Base-by-base conservation (phyloP, 2,113 vertebrate species). In the Asarcornis scutulata region DNA sequence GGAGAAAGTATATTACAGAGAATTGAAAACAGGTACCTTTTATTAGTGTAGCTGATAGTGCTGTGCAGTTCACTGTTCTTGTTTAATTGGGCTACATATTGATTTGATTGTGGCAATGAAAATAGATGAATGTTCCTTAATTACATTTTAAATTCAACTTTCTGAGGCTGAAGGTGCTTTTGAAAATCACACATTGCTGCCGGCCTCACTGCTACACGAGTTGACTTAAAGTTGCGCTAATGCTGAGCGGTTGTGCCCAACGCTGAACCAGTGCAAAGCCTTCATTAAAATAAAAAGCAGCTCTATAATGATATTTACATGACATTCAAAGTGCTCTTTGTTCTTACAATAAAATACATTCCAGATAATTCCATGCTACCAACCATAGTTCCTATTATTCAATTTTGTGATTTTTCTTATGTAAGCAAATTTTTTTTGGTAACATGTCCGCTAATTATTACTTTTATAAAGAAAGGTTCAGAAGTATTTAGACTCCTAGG, bases 231-330 rank as follows among this genome's bases (percentile, higher is more conserved):
- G 44, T 83, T 93, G 53, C 3, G 17, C 83, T 87, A n/a, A 34
- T 0, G 10, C 79, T 9, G 67, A 88, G 74, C 38, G 20, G 86
- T 56, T 95, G 22, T 64, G 89, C 82, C 87, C 93, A 56, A 46
- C 6, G 17, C 80, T 94, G 95, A 96, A 96, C 93, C 59, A 23
- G 52, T 55, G 96, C 55, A 66, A 93, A 97, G 95, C 85, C 93
- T 91, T 96, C 95, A 95, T 60, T 27, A 95, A 94, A 97, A 74
- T 89, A 93, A 83, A 96, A 97, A 97, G 93, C 69, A 83, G 91
- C 95, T 83, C 97, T 83, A 40, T 97, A 97, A 97, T 95, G 97
- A 97, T 98, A 97, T 97, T 98, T 97, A 98, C 96, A 97, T 97
- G 95, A 94, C 95, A 94, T 95, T 97, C 96, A 95, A 97, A 97